phyloP scores from a whole-genome alignment of 2,113 vertebrate genomes.

The Melanocharis versteri region DNA sequence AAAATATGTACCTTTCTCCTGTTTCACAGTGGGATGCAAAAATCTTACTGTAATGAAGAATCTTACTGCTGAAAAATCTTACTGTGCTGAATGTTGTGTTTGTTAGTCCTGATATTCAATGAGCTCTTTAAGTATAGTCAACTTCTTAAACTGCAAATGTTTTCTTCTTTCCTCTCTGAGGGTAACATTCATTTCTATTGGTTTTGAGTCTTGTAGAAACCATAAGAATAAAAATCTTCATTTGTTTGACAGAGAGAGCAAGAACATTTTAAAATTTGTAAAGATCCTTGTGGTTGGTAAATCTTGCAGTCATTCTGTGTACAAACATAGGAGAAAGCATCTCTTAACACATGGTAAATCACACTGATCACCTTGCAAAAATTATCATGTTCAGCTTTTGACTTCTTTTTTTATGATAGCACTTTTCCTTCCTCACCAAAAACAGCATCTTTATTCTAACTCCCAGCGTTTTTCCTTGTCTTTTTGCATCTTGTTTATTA shows the following conservation, averaged over 20 bases:
- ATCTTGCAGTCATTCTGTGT: neutral
- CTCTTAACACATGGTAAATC: neutral
- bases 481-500: neutral
- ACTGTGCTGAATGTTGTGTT: neutral
- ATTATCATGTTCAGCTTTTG: too few relatives aligned
- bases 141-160: neutral
- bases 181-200: neutral
- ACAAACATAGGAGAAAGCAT: neutral
- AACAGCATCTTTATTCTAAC: neutral
- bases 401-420: neutral
- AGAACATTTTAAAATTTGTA: neutral
- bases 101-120: neutral
- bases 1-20: neutral
- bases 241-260: neutral
- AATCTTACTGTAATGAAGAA: neutral
- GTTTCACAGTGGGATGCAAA: neutral
- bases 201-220: neutral
- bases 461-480: neutral
- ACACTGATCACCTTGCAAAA: neutral
- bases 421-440: neutral
- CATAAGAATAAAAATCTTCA: neutral
- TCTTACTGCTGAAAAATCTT: neutral
- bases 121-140: neutral
- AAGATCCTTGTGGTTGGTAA: neutral
- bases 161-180: neutral